Evolutionary conservation across 2,113 vertebrate genomes (phyloP).

Genomic region (Semnornis frantzii): DNA sequence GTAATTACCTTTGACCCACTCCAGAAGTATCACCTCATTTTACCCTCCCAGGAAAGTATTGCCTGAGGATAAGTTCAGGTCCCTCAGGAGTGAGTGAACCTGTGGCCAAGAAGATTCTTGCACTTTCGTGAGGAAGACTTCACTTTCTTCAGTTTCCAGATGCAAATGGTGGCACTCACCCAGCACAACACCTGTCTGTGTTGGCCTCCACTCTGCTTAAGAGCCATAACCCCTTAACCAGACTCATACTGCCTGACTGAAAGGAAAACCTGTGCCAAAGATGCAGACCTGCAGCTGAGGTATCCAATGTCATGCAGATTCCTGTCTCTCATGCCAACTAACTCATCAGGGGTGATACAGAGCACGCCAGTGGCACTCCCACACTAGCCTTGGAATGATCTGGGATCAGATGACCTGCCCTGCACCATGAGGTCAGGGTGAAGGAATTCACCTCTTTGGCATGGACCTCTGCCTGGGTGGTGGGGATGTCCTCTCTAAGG

Average conservation of each 20-base stretch:
- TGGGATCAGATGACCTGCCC: neutral
- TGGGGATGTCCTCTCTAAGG: neutral
- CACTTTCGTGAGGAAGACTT: neutral
- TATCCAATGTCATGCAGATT: neutral
- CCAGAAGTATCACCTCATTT: neutral
- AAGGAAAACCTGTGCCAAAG: neutral
- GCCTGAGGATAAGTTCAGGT: no score
- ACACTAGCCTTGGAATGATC: neutral
- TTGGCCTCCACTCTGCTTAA: rapidly evolving
- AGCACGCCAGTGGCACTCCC: rapidly evolving
- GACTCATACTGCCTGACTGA: neutral
- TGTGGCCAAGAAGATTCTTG: neutral
- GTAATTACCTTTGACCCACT: neutral
- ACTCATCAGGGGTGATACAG: neutral
- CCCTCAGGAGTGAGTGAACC: no score
- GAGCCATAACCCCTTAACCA: no score
- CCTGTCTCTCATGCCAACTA: rapidly evolving
- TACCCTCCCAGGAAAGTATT: neutral
- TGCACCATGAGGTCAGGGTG: neutral
- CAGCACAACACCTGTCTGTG: rapidly evolving
- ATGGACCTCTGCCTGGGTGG: rapidly evolving
- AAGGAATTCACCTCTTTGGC: rapidly evolving
- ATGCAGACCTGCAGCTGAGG: neutral
- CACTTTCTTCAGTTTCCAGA: neutral
- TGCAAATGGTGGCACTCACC: no score